These are phyloP conservation scores for Drosophila recens DNA, from an alignment of 2,888 invertebrate species.

Conservation along the genomic window DNA sequence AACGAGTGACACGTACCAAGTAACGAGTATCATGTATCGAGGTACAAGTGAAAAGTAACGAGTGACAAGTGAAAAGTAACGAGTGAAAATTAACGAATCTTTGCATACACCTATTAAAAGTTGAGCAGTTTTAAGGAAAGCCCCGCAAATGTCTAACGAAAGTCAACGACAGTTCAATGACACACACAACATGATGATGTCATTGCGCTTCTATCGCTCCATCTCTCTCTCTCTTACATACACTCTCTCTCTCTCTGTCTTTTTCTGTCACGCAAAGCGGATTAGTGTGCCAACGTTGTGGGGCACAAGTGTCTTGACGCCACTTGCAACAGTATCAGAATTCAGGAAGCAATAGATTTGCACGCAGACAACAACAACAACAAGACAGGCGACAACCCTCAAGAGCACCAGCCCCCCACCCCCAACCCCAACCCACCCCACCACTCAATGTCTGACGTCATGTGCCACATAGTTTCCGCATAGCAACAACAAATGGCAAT, in stretches of 20 bases:
- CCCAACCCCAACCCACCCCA: no score
- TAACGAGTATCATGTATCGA: no score
- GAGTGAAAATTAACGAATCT: no score
- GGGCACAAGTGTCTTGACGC: constrained; percentile 40
- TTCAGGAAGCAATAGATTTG: constrained; percentile 80
- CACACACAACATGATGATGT: constrained; percentile 48
- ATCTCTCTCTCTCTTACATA: background rate
- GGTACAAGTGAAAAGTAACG: background rate
- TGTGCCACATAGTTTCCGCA: constrained; percentile 45
- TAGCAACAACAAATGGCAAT: constrained; percentile 48
- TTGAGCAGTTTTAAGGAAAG: constrained; percentile 23
- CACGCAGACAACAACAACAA: constrained; percentile 39
- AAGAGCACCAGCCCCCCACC: background rate
- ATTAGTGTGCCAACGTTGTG: constrained; percentile 68
- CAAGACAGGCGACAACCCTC: background rate
- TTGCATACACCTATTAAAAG: background rate
- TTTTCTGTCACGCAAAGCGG: constrained; percentile 59
- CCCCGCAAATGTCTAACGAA: constrained; percentile 52
- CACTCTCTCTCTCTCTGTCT: background rate
- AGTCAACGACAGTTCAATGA: constrained; percentile 64
- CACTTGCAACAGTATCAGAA: constrained; percentile 66
- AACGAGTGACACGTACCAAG: background rate
- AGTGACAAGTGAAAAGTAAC: background rate
- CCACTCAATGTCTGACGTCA: constrained; percentile 40
- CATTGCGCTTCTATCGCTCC: constrained; percentile 12